Conservation (phyloP, 2,888 invertebrate genomes). For the Acleris literana region DNA sequence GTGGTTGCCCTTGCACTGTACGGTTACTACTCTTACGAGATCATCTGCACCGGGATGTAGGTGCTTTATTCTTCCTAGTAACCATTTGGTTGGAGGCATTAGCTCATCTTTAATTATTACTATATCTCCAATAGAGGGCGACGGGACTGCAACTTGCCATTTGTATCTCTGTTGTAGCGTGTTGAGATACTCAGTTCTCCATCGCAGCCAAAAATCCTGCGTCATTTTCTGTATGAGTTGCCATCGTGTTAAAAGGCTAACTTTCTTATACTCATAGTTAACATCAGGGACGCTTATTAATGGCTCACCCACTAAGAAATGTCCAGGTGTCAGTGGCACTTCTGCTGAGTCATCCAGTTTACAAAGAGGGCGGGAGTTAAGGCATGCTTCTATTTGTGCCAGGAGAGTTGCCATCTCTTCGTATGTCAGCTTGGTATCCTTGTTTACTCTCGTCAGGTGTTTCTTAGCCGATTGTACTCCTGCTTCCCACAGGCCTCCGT, state of each 20-base stretch:
- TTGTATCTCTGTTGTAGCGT: constrained; percentile 11
- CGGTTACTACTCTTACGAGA: constrained; percentile 14
- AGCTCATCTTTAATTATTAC: background rate
- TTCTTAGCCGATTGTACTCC: constrained; percentile 39
- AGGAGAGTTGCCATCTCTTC: constrained; percentile 40
- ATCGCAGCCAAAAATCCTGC: constrained; percentile 4
- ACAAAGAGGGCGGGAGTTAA: constrained; percentile 41
- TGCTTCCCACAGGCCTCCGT: constrained; percentile 44
- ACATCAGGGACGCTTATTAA: background rate
- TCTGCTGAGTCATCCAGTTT: constrained; percentile 25
- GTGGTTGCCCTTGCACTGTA: constrained; percentile 6
- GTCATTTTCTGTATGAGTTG: constrained; percentile 15
- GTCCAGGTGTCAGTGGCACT: constrained; percentile 30
- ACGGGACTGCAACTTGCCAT: constrained; percentile 1
- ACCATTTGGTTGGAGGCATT: constrained; percentile 6
- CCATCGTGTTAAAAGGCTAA: constrained; percentile 3
- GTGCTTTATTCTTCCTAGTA: constrained; percentile 1
- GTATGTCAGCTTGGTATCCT: constrained; percentile 37
- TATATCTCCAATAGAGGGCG: background rate
- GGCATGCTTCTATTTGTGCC: constrained; percentile 40
- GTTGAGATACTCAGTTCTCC: constrained; percentile 10
- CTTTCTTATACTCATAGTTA: background rate
- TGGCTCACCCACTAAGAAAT: constrained; percentile 1
- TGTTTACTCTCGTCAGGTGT: constrained; percentile 40
- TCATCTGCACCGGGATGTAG: constrained; percentile 8